phyloP scores from a whole-genome alignment of 2,888 invertebrate species.

The Microctonus hyperodae region DNA sequence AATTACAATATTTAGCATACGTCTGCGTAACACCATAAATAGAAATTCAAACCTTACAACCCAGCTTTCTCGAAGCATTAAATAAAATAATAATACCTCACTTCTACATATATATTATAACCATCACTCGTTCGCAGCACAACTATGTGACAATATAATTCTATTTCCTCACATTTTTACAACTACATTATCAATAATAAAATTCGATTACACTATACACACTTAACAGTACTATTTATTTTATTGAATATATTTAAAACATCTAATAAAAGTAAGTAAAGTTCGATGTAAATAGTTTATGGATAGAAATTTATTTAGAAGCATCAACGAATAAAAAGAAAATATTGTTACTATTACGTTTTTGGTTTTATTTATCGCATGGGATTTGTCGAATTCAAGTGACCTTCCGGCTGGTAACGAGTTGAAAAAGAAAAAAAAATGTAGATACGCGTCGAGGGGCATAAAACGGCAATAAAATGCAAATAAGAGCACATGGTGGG shows the following conservation, averaged over 20 bases:
- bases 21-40: no score
- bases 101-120: no score
- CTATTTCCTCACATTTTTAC: no score
- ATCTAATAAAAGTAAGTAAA: background rate
- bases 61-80: no score
- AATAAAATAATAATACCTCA: no score
- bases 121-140: no score
- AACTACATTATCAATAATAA: no score
- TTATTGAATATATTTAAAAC: background rate
- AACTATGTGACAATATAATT: no score
- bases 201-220: no score
- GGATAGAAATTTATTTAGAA: background rate
- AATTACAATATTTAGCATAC: no score
- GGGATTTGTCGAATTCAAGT: constrained; percentile 30
- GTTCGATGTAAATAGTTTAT: background rate
- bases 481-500: constrained; percentile 37
- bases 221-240: no score
- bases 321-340: background rate
- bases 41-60: no score
- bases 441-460: constrained; percentile 31
- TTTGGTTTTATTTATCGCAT: constrained; percentile 14
- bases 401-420: constrained; percentile 32
- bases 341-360: background rate
- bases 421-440: constrained; percentile 24
- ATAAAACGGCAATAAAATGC: constrained; percentile 46